Conservation (phyloP, 2,888 invertebrate species). For the Prosopocoilus inquinatus region DNA sequence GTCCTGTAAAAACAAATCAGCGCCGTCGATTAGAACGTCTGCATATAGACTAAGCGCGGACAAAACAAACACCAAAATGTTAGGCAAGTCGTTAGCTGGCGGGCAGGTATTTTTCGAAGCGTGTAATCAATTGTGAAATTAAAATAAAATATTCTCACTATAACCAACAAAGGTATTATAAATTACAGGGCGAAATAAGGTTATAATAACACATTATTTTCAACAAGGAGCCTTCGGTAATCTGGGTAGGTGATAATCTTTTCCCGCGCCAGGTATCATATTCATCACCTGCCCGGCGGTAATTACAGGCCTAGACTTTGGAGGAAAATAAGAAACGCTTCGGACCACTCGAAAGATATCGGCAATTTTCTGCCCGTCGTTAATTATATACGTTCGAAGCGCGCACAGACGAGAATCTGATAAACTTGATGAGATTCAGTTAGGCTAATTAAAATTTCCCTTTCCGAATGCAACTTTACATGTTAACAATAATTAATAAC, state of each 20-base stretch:
- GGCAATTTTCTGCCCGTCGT: constrained; percentile 9
- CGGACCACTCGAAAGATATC: constrained; percentile 7
- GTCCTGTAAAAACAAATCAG: constrained; percentile 7
- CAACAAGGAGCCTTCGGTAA: constrained; percentile 15
- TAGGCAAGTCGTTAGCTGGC: constrained; percentile 9
- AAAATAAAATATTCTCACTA: constrained; percentile 23
- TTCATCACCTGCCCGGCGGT: constrained; percentile 29
- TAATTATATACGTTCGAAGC: constrained; percentile 12
- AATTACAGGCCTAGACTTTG: constrained; percentile 25
- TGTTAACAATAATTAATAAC: no score
- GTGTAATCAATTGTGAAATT: constrained; percentile 22
- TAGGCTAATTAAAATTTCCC: no score
- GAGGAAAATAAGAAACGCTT: constrained; percentile 22
- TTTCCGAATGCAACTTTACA: no score
- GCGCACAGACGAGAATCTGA: background rate
- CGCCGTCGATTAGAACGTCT: background rate
- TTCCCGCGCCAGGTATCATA: constrained; percentile 28
- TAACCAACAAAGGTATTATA: constrained; percentile 22
- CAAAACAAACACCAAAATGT: constrained; percentile 10
- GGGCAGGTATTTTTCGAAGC: constrained; percentile 1
- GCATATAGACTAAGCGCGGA: background rate
- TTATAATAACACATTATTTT: constrained; percentile 16
- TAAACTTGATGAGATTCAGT: no score
- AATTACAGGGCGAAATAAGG: constrained; percentile 19
- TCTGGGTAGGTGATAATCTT: constrained; percentile 26